Conservation (phyloP, 2,113 vertebrate genomes). For the Brienomyrus longianalis region DNA sequence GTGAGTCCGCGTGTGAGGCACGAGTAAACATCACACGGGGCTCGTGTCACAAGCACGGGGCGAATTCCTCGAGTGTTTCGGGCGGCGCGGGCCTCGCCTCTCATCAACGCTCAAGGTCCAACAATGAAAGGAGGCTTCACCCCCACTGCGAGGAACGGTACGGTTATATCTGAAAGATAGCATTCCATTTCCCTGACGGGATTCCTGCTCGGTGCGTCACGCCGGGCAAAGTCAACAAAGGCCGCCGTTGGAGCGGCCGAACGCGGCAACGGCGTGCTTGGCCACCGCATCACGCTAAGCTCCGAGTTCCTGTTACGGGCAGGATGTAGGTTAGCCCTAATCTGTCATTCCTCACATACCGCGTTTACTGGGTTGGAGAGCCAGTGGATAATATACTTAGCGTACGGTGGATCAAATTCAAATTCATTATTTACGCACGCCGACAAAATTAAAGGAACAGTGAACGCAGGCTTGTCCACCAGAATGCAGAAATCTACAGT, state of each 20-base stretch:
- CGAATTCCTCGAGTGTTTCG: constrained; percentile 47
- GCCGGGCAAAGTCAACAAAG: constrained; percentile 25
- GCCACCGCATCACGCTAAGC: not conserved
- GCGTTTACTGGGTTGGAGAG: not conserved
- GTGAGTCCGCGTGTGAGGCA: constrained; percentile 19
- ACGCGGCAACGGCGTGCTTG: not conserved
- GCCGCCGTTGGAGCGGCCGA: constrained; percentile 15
- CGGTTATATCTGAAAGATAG: constrained; percentile 40
- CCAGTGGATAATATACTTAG: not conserved
- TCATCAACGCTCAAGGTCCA: constrained; percentile 47
- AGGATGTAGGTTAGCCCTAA: not conserved
- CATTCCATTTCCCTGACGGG: constrained; percentile 53
- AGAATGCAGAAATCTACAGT: not conserved
- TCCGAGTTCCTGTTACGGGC: not conserved
- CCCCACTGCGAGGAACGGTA: constrained; percentile 21
- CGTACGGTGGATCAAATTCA: not conserved
- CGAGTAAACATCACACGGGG: constrained; percentile 52
- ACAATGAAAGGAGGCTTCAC: constrained; percentile 30
- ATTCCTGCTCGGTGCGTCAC: constrained; percentile 32
- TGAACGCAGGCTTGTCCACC: not conserved
- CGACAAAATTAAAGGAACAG: not conserved
- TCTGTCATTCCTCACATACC: not conserved
- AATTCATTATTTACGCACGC: not conserved
- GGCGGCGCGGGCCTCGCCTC: constrained; percentile 32
- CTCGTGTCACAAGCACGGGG: constrained; percentile 30